Base-by-base conservation (phyloP, 2,113 vertebrate species). In the Apodemus speciosus region DNA sequence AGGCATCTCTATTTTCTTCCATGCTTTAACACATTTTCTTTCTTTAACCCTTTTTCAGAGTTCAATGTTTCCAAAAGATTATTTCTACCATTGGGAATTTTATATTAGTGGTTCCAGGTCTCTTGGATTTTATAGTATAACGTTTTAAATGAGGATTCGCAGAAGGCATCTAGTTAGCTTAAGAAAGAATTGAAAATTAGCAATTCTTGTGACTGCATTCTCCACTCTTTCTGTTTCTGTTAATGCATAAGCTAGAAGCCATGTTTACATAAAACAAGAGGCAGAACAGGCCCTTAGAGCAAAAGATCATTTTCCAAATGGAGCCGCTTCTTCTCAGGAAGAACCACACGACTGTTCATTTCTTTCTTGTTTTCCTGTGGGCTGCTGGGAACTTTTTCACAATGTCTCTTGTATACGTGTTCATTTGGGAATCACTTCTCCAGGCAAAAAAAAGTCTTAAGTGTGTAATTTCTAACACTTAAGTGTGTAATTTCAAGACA, bases 121-220 rank as follows among this genome's bases (percentile, higher is more conserved):
- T 79, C 92, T 51, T 49, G 69, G 7, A 40, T 56, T 92, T 94
- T 83, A 83, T 90, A 94, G 9, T 89, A 13, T 25, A 91, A 46
- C 38, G 69, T 90, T 23, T 85, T 11, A 77, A 4, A 71, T 43
- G 32, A 87, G 9, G 14, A 85, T 71, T 62, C 87, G 85, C 32
- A 20, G 8, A 94, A 93, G 20, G 0, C 53, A 71, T 20, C 72
- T 73, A 56, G 5, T 88, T 94, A 81, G 53, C 20, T 90, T 77
- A 92, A 21, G 43, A 88, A 88, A 18, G 2, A 32, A 30, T 40
- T 93, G 66, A 46, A 89, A 86, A 94, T 68, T 72, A 92, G 35
- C 43, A 53, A 18, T 38, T 84, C 73, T 66, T 49, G 15, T 53
- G 83, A 66, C 4, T 71, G 68, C 11, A 66, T 2, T n/a, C 8